Percentiles rank a stretch among this genome's conserved stretches.
Evolutionary conservation across 2,888 invertebrate species (phyloP).

Genomic region (Orthonevra nobilis): DNA sequence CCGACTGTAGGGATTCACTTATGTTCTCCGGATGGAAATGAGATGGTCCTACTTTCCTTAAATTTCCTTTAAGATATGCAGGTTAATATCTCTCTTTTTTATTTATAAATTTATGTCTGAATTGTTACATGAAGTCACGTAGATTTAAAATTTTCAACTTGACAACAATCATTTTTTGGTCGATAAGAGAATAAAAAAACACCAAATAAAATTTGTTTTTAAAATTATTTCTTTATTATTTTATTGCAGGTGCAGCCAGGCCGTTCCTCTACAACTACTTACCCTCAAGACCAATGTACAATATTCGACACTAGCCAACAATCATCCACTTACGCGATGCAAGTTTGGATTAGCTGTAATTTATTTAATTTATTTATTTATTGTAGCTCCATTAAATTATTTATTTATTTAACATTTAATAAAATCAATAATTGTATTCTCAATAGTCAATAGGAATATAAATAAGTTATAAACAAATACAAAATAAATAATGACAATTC

Average conservation of each 20-base stretch:
- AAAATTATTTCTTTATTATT: neutral
- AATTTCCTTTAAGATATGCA: no score
- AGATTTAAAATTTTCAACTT: no score
- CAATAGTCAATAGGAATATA: constrained; percentile 36
- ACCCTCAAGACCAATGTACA: constrained; percentile 42
- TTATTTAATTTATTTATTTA: no score
- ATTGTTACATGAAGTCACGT: no score
- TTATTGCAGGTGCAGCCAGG: constrained; percentile 46
- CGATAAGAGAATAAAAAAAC: no score
- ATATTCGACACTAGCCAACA: constrained; percentile 38
- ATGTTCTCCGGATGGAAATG: no score
- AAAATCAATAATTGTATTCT: constrained; percentile 16
- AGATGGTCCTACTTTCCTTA: no score
- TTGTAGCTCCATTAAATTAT: constrained; percentile 1
- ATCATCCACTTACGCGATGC: neutral
- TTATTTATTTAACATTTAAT: constrained; percentile 40
- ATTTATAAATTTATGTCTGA: no score
- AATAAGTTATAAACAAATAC: constrained; percentile 33
- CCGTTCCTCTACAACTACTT: constrained; percentile 57
- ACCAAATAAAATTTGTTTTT: neutral
- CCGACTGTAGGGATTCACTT: no score
- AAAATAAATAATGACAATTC: constrained; percentile 27
- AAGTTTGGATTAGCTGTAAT: constrained; percentile 1
- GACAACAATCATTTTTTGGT: no score
- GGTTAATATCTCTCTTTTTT: no score